Conservation (phyloP, 37 sponge, comb jelly and placozoan genomes). For the Hormiphora californensis region DNA sequence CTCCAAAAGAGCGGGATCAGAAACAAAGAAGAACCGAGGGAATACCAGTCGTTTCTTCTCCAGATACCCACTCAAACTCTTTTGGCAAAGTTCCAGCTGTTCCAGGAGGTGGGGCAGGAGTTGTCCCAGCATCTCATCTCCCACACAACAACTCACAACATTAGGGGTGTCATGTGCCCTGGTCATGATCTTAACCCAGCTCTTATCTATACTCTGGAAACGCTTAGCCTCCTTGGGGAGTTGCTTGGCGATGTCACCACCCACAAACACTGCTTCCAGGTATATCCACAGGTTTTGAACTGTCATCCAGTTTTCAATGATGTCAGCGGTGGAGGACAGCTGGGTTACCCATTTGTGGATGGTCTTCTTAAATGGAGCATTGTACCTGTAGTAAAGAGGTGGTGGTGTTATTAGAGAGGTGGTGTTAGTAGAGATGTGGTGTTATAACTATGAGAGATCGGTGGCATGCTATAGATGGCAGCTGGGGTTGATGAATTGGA, state of each 20-base stretch:
- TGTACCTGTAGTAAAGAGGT: too few species aligned
- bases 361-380: conserved; percentile 97
- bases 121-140: conserved; percentile 98
- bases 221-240: conserved; percentile 97
- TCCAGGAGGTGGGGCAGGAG: conserved; percentile 98
- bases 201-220: conserved; percentile 95
- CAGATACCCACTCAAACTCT: conserved; percentile 95
- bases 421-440: too few species aligned
- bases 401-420: too few species aligned
- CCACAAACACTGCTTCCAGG: conserved; percentile 99
- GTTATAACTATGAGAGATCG: too few species aligned
- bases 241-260: conserved; percentile 99
- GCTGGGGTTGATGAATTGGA: too few species aligned
- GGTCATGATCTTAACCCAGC: conserved; percentile 98
- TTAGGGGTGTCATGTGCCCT: conserved; percentile 90
- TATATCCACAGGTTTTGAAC: conserved; percentile 99
- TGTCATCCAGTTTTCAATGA: conserved; percentile 92
- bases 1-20: conserved; percentile 95
- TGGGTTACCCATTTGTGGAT: conserved; percentile 96
- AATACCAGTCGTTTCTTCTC: conserved; percentile 98
- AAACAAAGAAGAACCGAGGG: conserved; percentile 99
- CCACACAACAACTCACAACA: conserved; percentile 93
- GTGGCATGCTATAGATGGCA: too few species aligned
- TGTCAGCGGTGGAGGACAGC: conserved; percentile 89
- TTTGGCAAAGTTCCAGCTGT: conserved; percentile 99